These are phyloP conservation scores for Apodemia duryi DNA, from an alignment of 2,888 invertebrate genomes.

Conservation along the genomic window DNA sequence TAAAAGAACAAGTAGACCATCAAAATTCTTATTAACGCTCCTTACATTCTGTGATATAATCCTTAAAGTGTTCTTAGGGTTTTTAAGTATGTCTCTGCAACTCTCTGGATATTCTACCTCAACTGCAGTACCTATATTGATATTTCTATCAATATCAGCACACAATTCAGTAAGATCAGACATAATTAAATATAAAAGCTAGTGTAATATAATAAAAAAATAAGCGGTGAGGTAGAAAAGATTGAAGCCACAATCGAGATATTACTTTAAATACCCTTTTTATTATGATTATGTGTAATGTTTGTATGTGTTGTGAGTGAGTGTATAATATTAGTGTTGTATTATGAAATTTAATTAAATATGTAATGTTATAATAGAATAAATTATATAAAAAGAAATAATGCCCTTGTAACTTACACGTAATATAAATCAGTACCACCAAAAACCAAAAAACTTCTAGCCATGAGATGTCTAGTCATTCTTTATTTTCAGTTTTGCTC, in stretches of 20 bases:
- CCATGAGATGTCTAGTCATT: not conserved
- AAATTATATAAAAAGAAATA: not conserved
- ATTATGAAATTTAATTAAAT: not conserved
- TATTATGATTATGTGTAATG: not conserved
- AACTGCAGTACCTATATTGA: not conserved
- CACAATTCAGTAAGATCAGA: not conserved
- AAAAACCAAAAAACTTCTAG: not conserved
- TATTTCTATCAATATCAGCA: conserved; percentile 5
- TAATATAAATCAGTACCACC: not conserved
- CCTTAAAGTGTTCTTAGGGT: not conserved
- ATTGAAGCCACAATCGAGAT: not conserved
- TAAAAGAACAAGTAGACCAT: not conserved
- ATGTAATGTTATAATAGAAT: not conserved
- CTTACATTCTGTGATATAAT: not conserved
- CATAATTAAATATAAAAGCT: not conserved
- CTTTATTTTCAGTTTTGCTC: not conserved
- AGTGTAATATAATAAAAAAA: not conserved
- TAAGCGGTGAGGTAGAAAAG: not conserved
- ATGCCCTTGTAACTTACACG: not conserved
- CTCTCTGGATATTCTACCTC: not conserved
- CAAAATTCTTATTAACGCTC: not conserved
- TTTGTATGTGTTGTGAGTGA: not conserved
- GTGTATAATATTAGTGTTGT: not conserved
- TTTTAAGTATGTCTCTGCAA: not conserved
- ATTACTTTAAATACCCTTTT: not conserved